These are phyloP conservation scores for Naso thynnoides DNA, from an alignment of 2,797 vertebrate genomes.

Conservation along the genomic window DNA sequence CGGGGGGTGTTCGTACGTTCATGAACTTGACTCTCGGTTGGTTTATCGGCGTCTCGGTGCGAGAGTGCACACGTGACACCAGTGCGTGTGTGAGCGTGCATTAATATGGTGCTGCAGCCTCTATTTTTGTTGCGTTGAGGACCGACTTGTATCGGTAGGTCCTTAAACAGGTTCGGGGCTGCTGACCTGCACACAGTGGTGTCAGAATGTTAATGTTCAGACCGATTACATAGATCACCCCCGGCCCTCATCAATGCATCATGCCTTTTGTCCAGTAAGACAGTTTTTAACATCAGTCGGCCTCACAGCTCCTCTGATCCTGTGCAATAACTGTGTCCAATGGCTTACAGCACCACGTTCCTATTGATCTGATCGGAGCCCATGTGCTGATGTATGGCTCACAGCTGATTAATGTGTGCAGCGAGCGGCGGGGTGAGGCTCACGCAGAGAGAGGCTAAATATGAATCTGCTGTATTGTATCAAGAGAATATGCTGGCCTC, in stretches of 20 bases:
- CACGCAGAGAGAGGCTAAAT: constrained; percentile 17
- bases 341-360: constrained; percentile 1
- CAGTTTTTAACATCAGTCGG: constrained; percentile 33
- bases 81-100: too few species aligned
- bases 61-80: not conserved
- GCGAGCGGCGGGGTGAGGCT: constrained; percentile 4
- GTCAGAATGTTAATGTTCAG: constrained; percentile 8
- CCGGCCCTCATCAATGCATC: not conserved
- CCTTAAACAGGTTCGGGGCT: not conserved
- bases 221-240: constrained; percentile 26
- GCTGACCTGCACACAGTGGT: not conserved
- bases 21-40: not conserved
- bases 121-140: not conserved
- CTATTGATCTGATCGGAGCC: constrained; percentile 29
- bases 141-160: not conserved
- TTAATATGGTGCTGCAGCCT: not conserved
- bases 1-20: constrained; percentile 23
- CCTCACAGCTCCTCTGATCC: constrained; percentile 31
- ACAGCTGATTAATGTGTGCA: constrained; percentile 26
- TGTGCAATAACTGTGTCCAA: constrained; percentile 34
- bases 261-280: not conserved
- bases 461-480: constrained; percentile 43
- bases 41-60: not conserved
- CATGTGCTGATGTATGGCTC: constrained; percentile 4
- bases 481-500: constrained; percentile 22